phyloP scores from a whole-genome alignment of 2,113 vertebrate species.

The Rattus rattus region DNA sequence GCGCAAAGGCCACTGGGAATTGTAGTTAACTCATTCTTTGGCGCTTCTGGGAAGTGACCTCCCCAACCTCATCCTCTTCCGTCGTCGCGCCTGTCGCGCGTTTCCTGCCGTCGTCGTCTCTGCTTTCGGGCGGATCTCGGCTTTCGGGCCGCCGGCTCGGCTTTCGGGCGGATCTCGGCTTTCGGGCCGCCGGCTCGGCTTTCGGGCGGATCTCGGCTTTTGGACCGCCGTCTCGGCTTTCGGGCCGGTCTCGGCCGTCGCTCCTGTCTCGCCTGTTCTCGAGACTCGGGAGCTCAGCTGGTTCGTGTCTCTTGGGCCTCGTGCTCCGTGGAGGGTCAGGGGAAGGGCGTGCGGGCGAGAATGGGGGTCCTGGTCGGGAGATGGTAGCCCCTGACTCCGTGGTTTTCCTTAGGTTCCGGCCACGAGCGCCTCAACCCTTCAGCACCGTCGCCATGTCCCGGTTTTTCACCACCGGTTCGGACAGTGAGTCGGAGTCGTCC shows the following conservation, averaged over 20 bases:
- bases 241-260: too few species aligned
- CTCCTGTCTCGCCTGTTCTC: fast-evolving
- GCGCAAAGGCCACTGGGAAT: slow-evolving; percentile 23
- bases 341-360: fast-evolving
- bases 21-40: background rate
- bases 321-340: background rate
- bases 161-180: too few species aligned
- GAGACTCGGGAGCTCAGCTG: background rate
- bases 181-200: too few species aligned
- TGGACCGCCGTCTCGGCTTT: too few species aligned
- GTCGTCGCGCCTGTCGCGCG: background rate
- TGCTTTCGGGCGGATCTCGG: too few species aligned
- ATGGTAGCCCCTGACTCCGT: background rate
- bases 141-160: too few species aligned
- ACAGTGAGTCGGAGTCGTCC: slow-evolving; percentile 95
- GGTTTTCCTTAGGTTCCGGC: background rate
- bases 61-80: fast-evolving
- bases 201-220: too few species aligned
- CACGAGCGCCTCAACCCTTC: slow-evolving; percentile 46
- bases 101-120: too few species aligned
- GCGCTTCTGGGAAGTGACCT: slow-evolving; percentile 59
- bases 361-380: background rate
- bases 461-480: slow-evolving; percentile 94
- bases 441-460: slow-evolving; percentile 90
- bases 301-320: background rate